Percentiles rank a stretch among this genome's conserved stretches.
These are phyloP conservation scores for Thryonomys swinderianus DNA, from an alignment of 2,113 vertebrate species.

Conservation along the genomic window DNA sequence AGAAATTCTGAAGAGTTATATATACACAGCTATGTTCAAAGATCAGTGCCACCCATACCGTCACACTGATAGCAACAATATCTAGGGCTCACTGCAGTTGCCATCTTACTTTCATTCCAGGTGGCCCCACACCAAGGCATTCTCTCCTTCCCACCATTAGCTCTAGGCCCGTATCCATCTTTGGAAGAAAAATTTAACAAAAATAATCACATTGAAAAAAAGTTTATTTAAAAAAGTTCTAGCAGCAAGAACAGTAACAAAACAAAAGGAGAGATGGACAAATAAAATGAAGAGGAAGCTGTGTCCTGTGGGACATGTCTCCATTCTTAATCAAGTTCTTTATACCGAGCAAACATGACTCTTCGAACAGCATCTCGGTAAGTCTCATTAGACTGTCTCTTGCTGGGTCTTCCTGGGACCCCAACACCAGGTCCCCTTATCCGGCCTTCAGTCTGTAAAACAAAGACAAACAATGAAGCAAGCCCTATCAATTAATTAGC, in stretches of 20 bases:
- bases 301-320: slow-evolving; percentile 59
- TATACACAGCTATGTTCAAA: background rate
- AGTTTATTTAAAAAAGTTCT: slow-evolving; percentile 87
- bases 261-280: slow-evolving; percentile 84
- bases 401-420: slow-evolving; percentile 88
- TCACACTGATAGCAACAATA: background rate
- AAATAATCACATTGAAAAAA: background rate
- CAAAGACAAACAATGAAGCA: slow-evolving; percentile 56
- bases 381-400: slow-evolving; percentile 90
- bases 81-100: background rate
- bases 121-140: background rate
- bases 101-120: background rate
- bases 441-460: slow-evolving; percentile 87
- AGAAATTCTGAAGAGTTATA: background rate
- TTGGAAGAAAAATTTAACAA: background rate
- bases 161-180: background rate
- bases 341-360: slow-evolving; percentile 98
- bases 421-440: slow-evolving; percentile 91
- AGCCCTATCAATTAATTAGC: background rate
- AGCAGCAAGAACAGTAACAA: slow-evolving; percentile 91
- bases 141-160: background rate
- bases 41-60: background rate
- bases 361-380: slow-evolving; percentile 96
- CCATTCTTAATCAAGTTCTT: slow-evolving; percentile 92
- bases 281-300: slow-evolving; percentile 75